Base-by-base conservation (phyloP, 2,113 vertebrate species). In the Ailurus styani region DNA sequence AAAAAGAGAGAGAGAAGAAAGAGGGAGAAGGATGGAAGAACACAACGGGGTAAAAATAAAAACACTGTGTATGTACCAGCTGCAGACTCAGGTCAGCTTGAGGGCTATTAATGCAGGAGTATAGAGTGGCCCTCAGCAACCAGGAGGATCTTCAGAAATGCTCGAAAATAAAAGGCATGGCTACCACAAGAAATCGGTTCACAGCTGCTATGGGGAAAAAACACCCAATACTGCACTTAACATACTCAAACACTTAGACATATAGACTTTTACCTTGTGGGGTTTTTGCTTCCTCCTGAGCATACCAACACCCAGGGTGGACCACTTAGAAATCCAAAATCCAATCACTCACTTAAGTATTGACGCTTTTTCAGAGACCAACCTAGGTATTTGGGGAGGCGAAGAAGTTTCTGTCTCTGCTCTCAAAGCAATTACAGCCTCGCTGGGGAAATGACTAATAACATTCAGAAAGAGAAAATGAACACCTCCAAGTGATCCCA, bases 1-100 rank as follows among this genome's bases (percentile, higher is more conserved):
- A n/a, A n/a, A n/a, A n/a, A n/a, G n/a, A 88, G 77, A 93, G 96
- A 40, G n/a, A 93, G 66, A 70, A 85, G 31, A 52, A 55, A 55
- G 12, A 96, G 5, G 21, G 17, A 73, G 17, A 7, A 68, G 12
- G 1, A 82, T 5, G 7, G 15, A 29, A 82, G 34, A 70, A 1
- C 10, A 31, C 4, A 31, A 78, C 87, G 20, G 9, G 2, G 5
- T 10, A 68, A 89, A 92, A 82, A 73, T 17, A 91, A 85, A 93
- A 85, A 47, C 90, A 50, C 18, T 23, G 7, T 62, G 47, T 64
- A 20, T 4, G 4, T 25, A 15, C 40, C 54, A 54, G 9, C 34
- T 20, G 50, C 29, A 78, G 52, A 54, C 13, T 47, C 40, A 37
- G 50, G n/a, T 89, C 66, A 25, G 4, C n/a, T 45, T 20, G 4